phyloP scores from a whole-genome alignment of 2,113 vertebrate species.

The Delphinus delphis region DNA sequence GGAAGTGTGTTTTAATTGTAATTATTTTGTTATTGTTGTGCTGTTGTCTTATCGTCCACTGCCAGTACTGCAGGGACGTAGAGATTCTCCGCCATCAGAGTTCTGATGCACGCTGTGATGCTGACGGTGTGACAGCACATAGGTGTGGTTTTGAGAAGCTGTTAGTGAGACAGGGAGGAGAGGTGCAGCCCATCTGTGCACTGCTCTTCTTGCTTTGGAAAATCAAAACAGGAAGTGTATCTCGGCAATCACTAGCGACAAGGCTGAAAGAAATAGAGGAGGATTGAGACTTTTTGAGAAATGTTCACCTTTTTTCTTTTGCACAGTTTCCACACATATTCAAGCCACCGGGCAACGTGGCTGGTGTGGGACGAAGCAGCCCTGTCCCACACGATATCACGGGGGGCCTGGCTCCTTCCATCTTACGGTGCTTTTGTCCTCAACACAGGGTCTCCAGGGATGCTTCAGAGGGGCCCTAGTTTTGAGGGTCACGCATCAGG shows the following conservation, averaged over 20 bases:
- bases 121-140: rapidly evolving
- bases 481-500: neutral
- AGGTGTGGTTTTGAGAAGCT: neutral
- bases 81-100: neutral
- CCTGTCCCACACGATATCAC: rapidly evolving
- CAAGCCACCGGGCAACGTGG: neutral
- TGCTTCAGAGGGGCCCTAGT: neutral
- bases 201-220: neutral
- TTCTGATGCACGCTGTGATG: rapidly evolving
- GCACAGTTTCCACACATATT: neutral
- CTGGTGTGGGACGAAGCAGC: neutral
- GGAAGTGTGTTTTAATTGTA: neutral
- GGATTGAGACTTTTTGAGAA: neutral
- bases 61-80: neutral
- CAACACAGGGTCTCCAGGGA: neutral
- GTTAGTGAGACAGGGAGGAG: neutral
- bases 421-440: neutral
- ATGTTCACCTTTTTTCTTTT: neutral
- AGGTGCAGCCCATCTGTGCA: neutral
- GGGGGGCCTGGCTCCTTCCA: neutral
- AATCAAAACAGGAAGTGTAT: slow-evolving; percentile 15
- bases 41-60: neutral
- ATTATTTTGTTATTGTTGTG: neutral
- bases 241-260: neutral
- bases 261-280: neutral